Conservation (phyloP, 2,797 vertebrate genomes). For the Poeciliopsis presidionis region DNA sequence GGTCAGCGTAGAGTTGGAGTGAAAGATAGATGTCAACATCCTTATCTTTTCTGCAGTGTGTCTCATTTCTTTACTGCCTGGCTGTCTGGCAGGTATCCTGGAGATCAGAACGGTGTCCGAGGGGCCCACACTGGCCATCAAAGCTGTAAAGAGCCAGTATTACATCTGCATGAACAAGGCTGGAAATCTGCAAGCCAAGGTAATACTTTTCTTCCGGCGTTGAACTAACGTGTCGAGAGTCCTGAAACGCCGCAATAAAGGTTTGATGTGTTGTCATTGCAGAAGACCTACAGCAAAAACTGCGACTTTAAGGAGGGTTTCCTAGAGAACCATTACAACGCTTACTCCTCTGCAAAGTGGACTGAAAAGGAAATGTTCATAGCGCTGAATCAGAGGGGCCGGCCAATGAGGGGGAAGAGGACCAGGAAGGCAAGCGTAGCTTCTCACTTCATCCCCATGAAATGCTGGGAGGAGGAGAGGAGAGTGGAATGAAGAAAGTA, state of each 20-base stretch:
- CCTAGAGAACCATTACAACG: constrained; percentile 97
- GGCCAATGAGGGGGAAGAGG: constrained; percentile 90
- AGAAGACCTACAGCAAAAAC: constrained; percentile 95
- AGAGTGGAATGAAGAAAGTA: constrained; percentile 65
- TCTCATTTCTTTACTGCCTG: constrained; percentile 60
- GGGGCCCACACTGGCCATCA: constrained; percentile 95
- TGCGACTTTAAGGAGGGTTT: constrained; percentile 98
- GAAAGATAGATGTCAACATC: constrained; percentile 58
- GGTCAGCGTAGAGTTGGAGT: constrained; percentile 17
- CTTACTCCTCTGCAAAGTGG: constrained; percentile 95
- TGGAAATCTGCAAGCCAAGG: constrained; percentile 95
- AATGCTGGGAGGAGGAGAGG: constrained; percentile 88
- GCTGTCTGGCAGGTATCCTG: constrained; percentile 90
- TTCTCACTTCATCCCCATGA: constrained; percentile 96
- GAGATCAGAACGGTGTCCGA: constrained; percentile 98
- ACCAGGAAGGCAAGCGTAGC: constrained; percentile 91
- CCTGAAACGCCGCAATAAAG: constrained; percentile 9
- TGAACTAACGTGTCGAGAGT: background rate
- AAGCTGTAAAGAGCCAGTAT: constrained; percentile 96
- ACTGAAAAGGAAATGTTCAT: constrained; percentile 95
- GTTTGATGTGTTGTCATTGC: constrained; percentile 48
- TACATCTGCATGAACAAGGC: constrained; percentile 95
- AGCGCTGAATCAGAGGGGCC: constrained; percentile 92
- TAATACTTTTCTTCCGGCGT: constrained; percentile 68
- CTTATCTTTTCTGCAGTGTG: constrained; percentile 46